These are phyloP conservation scores for Limosa lapponica DNA, from an alignment of 2,797 vertebrate species.

Conservation along the genomic window DNA sequence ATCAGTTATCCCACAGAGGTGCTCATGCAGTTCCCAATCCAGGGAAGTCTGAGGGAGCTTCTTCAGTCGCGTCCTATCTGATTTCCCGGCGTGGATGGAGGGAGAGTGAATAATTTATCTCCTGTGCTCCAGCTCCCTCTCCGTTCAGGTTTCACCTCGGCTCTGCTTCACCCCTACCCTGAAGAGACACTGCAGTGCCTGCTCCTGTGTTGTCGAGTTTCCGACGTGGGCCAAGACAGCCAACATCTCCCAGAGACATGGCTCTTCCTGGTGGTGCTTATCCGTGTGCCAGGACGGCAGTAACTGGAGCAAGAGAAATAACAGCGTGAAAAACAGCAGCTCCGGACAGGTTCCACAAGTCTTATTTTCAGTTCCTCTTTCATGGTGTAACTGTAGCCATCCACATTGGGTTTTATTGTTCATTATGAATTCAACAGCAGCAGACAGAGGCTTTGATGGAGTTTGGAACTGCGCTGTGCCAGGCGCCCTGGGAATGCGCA, in stretches of 20 bases:
- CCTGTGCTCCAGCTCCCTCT: neutral
- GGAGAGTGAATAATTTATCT: constrained; percentile 33
- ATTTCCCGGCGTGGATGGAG: accelerated
- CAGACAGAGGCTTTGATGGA: neutral
- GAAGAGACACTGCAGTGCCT: neutral
- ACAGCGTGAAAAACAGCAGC: neutral
- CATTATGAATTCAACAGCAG: neutral
- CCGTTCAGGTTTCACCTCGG: neutral
- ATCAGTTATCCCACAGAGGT: neutral
- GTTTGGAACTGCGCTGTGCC: neutral
- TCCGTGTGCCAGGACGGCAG: neutral
- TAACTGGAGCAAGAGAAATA: neutral
- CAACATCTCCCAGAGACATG: neutral
- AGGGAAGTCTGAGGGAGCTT: neutral
- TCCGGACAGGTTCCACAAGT: neutral
- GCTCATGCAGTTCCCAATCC: neutral
- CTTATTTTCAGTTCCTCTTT: neutral
- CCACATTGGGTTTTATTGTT: neutral
- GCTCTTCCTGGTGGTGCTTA: neutral
- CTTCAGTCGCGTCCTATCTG: neutral
- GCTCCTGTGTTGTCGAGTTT: neutral
- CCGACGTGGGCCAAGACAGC: accelerated
- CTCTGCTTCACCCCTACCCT: neutral
- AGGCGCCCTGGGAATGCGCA: neutral
- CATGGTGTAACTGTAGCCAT: neutral